phyloP scores from a whole-genome alignment of 2,888 invertebrate genomes.

The Ferrisia virgata region DNA sequence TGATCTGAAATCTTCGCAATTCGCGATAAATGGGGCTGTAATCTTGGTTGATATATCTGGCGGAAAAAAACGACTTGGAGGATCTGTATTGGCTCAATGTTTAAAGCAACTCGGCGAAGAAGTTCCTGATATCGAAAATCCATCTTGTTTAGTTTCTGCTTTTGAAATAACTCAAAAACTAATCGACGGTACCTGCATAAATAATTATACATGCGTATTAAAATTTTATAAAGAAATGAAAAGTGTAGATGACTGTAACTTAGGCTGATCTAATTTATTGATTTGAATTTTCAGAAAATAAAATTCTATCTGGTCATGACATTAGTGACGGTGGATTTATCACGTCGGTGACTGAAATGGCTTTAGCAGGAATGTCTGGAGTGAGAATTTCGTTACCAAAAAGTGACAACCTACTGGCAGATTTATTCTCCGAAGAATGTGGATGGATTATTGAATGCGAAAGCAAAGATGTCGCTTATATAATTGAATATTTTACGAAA shows the following conservation, averaged over 20 bases:
- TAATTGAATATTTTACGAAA: constrained; percentile 60
- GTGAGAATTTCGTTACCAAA: constrained; percentile 56
- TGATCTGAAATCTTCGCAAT: constrained; percentile 67
- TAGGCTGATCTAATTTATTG: not conserved
- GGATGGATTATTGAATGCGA: constrained; percentile 79
- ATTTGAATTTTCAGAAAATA: constrained; percentile 58
- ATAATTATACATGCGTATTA: no score
- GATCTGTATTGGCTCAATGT: constrained; percentile 88
- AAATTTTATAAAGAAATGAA: no score
- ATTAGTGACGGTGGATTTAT: constrained; percentile 94
- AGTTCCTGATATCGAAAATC: constrained; percentile 75
- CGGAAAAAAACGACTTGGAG: constrained; percentile 77
- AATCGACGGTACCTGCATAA: constrained; percentile 71
- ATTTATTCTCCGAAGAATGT: constrained; percentile 80
- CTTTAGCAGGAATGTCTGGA: constrained; percentile 87
- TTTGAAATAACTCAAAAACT: constrained; percentile 82
- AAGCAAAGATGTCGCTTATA: constrained; percentile 58
- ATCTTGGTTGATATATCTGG: constrained; percentile 75
- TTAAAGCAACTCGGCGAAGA: constrained; percentile 77
- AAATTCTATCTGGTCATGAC: constrained; percentile 84
- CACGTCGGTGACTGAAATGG: constrained; percentile 89
- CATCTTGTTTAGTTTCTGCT: constrained; percentile 65
- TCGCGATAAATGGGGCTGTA: constrained; percentile 59
- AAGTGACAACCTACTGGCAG: constrained; percentile 56
- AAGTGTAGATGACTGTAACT: no score